Base-by-base conservation (phyloP, 1,140 invertebrate genomes). In the Hydropsyche tenuis region DNA sequence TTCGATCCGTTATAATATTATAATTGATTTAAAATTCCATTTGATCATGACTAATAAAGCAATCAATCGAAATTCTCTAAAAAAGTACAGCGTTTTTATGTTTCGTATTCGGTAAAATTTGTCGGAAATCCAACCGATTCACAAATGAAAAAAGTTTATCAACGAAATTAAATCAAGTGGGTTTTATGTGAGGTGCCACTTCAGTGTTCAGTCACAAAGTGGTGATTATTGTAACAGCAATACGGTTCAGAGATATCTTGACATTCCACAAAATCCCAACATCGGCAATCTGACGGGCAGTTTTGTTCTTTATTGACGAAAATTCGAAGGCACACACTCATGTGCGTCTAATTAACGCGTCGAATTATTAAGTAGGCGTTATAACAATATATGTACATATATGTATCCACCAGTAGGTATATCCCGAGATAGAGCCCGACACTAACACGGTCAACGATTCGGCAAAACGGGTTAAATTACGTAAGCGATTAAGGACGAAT, bases 201-300 rank as follows among this genome's bases (percentile, higher is more conserved):
- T 60, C 27, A 46, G 42, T 56, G 66, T 74, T 71, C 64, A 68
- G 62, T 45, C 64, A 62, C 53, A 72, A 72, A 75, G 64, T 72
- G 65, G 65, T 75, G 70, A 75, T 75, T 75, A 75, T 75, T 72
- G 74, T 72, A 75, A 18, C 74, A 72, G 48, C 60, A 75, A 75
- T 72, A 63, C 63, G 51, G 65, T 66, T 69, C 53, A 9, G 37
- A 72, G 74, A 75, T 75, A 75, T 53, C 70, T 51, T 51, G 20
- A 51, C 74, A 75, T 75, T 75, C 74, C 70, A 42, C 18, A 23
- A 75, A 56, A 72, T 63, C 42, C 37, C 53, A 25, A 46, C 30
- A 37, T 4, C 30, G 9, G 30, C 9, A 37, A 37, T 37, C 30
- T 37, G n/a, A n/a, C 25, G 16, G 18, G 25, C 43, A 22, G 30